Percentiles rank a stretch among this genome's conserved stretches.
Conservation (phyloP, 2,113 vertebrate genomes). For the Todiramphus saurophagus region DNA sequence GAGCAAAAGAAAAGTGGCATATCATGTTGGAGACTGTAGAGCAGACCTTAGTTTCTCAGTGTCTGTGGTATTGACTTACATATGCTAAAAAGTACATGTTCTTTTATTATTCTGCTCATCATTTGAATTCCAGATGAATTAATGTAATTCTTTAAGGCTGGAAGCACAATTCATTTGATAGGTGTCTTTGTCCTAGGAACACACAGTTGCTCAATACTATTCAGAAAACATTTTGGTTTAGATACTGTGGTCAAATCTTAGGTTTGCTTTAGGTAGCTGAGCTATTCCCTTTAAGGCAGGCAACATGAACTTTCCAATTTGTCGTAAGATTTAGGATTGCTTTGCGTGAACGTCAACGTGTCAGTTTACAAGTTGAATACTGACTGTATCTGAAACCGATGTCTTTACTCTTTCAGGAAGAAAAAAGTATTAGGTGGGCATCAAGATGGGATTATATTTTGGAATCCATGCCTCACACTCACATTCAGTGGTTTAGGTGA, state of each 20-base stretch:
- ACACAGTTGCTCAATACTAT: neutral
- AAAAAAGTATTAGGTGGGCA: conserved; percentile 91
- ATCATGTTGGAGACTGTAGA: neutral
- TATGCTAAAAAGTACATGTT: neutral
- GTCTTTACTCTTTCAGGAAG: conserved; percentile 74
- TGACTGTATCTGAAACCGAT: neutral
- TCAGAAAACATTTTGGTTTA: neutral
- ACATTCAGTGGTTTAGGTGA: conserved; percentile 99
- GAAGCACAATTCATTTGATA: neutral
- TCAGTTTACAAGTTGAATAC: neutral
- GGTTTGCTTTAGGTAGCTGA: neutral
- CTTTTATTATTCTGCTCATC: neutral
- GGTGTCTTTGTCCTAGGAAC: neutral
- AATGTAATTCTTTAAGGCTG: neutral
- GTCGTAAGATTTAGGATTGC: neutral
- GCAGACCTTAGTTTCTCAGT: neutral
- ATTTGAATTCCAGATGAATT: neutral
- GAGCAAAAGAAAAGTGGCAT: neutral
- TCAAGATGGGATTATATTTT: conserved; percentile 99
- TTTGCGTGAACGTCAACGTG: neutral
- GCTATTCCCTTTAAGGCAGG: neutral
- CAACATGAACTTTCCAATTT: neutral
- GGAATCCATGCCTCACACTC: conserved; percentile 98
- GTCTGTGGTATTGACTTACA: neutral
- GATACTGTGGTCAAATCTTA: neutral